A percentile compares a stretch with the other conserved stretches of the same genome.
Evolutionary conservation across 2,797 vertebrate genomes (phyloP).

Genomic region (Poeciliopsis paucimaculata): DNA sequence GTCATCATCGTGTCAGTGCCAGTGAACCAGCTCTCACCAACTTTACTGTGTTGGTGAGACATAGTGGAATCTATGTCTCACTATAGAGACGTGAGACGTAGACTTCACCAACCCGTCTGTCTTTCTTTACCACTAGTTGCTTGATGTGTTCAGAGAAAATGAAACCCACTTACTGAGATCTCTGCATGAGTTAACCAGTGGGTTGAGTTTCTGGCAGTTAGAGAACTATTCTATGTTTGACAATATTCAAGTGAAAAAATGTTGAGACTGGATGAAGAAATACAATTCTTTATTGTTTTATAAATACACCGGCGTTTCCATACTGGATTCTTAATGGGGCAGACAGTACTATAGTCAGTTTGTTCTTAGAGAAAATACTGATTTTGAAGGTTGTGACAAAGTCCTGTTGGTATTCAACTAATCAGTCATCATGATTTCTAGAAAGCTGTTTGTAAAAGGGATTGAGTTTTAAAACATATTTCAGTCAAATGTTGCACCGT

Average conservation of each 20-base stretch:
- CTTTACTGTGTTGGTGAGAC: not conserved
- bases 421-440: constrained; percentile 31
- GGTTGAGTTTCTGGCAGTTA: constrained; percentile 40
- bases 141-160: constrained; percentile 26
- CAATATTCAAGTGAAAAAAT: constrained; percentile 17
- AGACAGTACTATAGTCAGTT: not conserved
- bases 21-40: constrained; percentile 32
- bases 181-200: constrained; percentile 17
- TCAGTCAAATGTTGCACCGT: constrained; percentile 9
- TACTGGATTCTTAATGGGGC: not conserved
- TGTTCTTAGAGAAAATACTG: not conserved
- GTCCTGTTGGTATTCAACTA: constrained; percentile 15
- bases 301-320: not conserved
- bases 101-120: constrained; percentile 41
- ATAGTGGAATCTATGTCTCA: too few relatives aligned
- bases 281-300: not conserved
- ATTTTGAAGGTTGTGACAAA: not conserved
- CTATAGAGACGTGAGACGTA: too few relatives aligned
- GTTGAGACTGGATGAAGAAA: not conserved
- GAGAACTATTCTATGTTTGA: constrained; percentile 27
- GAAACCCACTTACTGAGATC: constrained; percentile 9
- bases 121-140: constrained; percentile 24
- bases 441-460: constrained; percentile 36
- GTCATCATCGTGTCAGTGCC: constrained; percentile 56
- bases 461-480: constrained; percentile 33